Conservation (phyloP, 2,888 invertebrate species). For the Hydroisotoma schaefferi region DNA sequence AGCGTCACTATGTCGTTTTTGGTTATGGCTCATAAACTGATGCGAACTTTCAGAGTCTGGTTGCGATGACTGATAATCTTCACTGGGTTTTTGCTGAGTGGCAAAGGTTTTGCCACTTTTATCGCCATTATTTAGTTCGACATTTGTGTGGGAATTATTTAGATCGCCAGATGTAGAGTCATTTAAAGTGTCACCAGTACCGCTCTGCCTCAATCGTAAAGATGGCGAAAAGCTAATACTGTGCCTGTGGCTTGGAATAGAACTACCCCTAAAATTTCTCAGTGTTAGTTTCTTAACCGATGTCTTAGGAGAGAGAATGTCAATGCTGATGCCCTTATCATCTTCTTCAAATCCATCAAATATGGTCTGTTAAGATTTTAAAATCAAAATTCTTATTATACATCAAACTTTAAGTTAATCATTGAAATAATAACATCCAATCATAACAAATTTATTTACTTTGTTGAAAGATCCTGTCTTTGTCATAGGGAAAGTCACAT, state of each 20-base stretch:
- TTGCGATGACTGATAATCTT: neutral
- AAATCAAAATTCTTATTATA: conserved; percentile 6
- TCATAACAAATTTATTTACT: conserved; percentile 22
- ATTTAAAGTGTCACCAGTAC: neutral
- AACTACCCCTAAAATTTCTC: conserved; percentile 18
- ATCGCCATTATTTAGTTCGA: too few species aligned
- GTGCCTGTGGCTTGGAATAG: conserved; percentile 8
- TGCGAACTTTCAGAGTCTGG: neutral
- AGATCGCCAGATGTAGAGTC: conserved; percentile 1
- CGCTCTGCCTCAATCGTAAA: neutral
- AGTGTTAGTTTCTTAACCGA: conserved; percentile 43
- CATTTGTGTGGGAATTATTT: too few species aligned
- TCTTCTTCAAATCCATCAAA: conserved; percentile 85
- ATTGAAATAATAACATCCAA: neutral
- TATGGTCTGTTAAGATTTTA: conserved; percentile 62
- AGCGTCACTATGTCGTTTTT: conserved; percentile 7
- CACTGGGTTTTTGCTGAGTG: neutral
- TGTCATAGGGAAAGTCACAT: conserved; percentile 35
- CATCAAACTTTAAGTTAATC: neutral
- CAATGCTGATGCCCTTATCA: conserved; percentile 54
- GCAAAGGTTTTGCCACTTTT: too few species aligned
- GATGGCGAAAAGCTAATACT: conserved; percentile 3
- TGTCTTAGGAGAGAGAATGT: conserved; percentile 43
- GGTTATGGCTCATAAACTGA: neutral
- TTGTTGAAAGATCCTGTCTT: conserved; percentile 30